Base-by-base conservation (phyloP, 2,888 invertebrate species). In the Morpho helenor region DNA sequence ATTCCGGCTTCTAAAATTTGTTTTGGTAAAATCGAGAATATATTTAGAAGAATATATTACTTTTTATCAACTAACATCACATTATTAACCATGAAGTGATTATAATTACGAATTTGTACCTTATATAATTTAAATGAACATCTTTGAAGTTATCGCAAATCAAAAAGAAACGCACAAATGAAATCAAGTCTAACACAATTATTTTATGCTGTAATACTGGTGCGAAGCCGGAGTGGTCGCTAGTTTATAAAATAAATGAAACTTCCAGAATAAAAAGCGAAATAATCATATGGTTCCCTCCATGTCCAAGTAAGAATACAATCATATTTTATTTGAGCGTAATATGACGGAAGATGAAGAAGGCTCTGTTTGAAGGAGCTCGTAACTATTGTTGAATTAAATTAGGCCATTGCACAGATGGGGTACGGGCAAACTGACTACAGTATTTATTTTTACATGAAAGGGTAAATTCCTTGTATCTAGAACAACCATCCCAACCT, bases 331-430 rank as follows among this genome's bases (percentile, higher is more conserved):
- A 54, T 56, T 59, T 52, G 54, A 54, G 48, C 45, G 56, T 56
- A 54, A 59, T 59, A 54, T 54, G 63, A 63, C 54, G 60, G 60
- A 55, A 52, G 57, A 61, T 40, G 56, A 42, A 52, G 49, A 57
- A 48, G 56, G 54, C 56, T 58, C 56, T 57, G 56, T 59, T 56
- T 61, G 54, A 59, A 56, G 61, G 56, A 58, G 60, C 60, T 60
- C 10, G 56, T 48, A 58, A 41, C 50, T 58, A 59, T 56, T 63
- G 58, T 59, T 62, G 62, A 66, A 66, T 65, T 61, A 62, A 63
- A 66, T 66, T 61, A 63, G 62, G 58, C 53, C 52, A 60, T 61
- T 59, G 47, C 58, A 53, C 61, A 67, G 63, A 67, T 62, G 67
- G 52, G 62, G 59, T 61, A 59, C 61, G 56, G 47, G 50, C 49